A percentile compares a stretch with the other conserved stretches of the same genome.
phyloP scores from a whole-genome alignment of 1,140 invertebrate genomes.

The Saccostrea glomerata region DNA sequence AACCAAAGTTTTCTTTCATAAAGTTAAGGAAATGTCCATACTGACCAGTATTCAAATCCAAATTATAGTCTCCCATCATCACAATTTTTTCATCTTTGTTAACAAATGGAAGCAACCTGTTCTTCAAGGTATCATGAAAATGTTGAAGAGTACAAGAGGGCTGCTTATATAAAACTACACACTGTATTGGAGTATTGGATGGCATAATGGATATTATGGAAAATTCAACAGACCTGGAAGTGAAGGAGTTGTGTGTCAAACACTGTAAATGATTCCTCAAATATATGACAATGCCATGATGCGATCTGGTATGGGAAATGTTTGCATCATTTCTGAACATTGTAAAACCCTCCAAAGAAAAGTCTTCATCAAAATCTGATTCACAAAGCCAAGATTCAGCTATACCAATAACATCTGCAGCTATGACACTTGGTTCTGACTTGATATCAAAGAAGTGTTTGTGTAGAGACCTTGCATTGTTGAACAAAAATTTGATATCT shows the following conservation, averaged over 20 bases:
- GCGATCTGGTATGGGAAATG: too few species aligned
- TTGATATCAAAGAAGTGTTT: neutral
- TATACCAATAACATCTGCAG: too few species aligned
- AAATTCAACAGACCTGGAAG: constrained; percentile 12
- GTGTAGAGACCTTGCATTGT: constrained; percentile 46
- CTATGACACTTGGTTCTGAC: too few species aligned
- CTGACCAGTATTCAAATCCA: neutral
- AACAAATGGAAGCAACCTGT: too few species aligned
- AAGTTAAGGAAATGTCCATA: constrained; percentile 34
- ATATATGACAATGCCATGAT: too few species aligned
- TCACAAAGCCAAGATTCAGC: too few species aligned
- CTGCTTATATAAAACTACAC: constrained; percentile 36
- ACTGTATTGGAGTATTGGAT: neutral
- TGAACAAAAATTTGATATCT: constrained; percentile 38
- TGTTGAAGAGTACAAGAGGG: too few species aligned
- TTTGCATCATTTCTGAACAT: too few species aligned
- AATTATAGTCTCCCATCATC: constrained; percentile 53
- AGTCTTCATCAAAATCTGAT: too few species aligned
- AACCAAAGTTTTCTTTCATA: too few species aligned
- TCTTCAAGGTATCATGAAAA: too few species aligned
- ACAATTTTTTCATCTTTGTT: neutral
- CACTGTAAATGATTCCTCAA: neutral
- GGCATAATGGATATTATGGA: neutral
- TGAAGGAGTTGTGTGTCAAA: neutral
- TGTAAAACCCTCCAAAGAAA: too few species aligned